phyloP scores from a whole-genome alignment of 2,888 invertebrate genomes.

The Coleophora deauratella region DNA sequence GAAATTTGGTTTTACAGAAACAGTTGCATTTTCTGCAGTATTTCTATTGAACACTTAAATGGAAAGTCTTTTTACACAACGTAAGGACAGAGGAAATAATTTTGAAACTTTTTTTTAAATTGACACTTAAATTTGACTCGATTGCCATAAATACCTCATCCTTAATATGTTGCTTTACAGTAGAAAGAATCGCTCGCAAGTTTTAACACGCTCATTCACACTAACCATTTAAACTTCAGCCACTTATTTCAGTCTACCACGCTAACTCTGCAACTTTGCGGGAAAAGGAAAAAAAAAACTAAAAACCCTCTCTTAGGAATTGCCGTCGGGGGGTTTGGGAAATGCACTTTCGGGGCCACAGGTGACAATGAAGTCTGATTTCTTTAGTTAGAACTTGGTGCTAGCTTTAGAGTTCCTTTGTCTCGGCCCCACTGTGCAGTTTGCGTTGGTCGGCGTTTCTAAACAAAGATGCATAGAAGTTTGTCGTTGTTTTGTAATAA shows the following conservation, averaged over 20 bases:
- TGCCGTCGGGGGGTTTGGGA: slow-evolving; percentile 20
- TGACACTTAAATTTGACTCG: too few species aligned
- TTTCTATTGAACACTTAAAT: too few species aligned
- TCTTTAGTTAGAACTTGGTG: slow-evolving; percentile 27
- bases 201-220: neutral
- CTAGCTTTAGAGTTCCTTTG: slow-evolving; percentile 10
- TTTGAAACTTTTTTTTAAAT: too few species aligned
- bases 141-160: too few species aligned
- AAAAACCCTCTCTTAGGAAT: slow-evolving; percentile 7
- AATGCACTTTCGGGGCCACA: slow-evolving; percentile 34
- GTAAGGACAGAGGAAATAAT: too few species aligned
- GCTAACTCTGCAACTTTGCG: slow-evolving; percentile 13
- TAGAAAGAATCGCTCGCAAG: too few species aligned
- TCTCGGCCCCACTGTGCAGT: slow-evolving; percentile 24
- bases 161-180: too few species aligned
- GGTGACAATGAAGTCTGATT: slow-evolving; percentile 40
- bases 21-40: too few species aligned
- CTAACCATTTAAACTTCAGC: neutral
- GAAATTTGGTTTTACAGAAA: neutral
- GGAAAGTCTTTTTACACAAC: too few species aligned
- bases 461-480: slow-evolving; percentile 2
- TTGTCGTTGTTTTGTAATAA: slow-evolving; percentile 3
- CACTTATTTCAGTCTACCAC: slow-evolving; percentile 20
- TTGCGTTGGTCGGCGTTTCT: slow-evolving; percentile 14
- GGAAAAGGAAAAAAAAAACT: slow-evolving; percentile 15